phyloP scores from a whole-genome alignment of 2,888 invertebrate species.

The Tetragnatha montana region DNA sequence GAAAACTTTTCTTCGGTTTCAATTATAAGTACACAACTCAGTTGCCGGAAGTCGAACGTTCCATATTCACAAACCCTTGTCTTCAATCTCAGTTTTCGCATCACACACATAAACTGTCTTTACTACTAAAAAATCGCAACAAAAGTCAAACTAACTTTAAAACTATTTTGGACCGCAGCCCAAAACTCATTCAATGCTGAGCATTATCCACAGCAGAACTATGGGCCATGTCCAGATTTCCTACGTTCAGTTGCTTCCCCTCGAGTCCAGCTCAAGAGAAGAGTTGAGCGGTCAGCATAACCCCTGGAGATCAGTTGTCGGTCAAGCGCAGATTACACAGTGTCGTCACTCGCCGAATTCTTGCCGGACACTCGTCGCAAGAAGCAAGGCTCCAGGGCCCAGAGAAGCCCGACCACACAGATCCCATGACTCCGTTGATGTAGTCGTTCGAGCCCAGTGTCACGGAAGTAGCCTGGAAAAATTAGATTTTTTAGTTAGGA shows the following conservation, averaged over 20 bases:
- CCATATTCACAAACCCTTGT: too few species aligned
- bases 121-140: too few species aligned
- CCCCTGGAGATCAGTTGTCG: background rate
- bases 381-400: slow-evolving; percentile 68
- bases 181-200: background rate
- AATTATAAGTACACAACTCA: too few species aligned
- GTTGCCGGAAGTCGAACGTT: too few species aligned
- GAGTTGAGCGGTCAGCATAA: background rate
- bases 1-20: too few species aligned
- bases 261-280: background rate
- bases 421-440: slow-evolving; percentile 63
- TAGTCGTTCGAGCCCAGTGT: slow-evolving; percentile 70
- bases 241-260: background rate
- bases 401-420: slow-evolving; percentile 66
- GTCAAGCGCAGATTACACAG: background rate
- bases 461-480: slow-evolving; percentile 71
- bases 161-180: too few species aligned
- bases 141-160: too few species aligned
- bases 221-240: background rate
- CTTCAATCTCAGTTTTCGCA: too few species aligned
- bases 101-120: too few species aligned
- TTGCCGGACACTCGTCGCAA: background rate
- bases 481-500: too few species aligned
- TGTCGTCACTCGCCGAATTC: background rate
- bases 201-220: background rate